Conservation (phyloP, 2,113 vertebrate species). For the Peromyscus maniculatus region DNA sequence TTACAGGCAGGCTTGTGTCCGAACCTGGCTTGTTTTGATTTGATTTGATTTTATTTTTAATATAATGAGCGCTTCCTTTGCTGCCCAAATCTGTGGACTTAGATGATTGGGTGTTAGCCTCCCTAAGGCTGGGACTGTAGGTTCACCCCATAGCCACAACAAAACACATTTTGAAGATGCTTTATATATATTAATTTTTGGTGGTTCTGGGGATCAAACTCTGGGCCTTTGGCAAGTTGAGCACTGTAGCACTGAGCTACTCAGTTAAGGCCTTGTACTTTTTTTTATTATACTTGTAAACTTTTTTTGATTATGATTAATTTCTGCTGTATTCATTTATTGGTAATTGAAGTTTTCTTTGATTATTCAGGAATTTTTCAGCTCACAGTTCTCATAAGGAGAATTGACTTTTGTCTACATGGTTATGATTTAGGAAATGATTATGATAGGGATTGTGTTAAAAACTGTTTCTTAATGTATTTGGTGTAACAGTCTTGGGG, state of each 20-base stretch:
- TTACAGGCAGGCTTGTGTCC: neutral
- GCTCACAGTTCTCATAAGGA: neutral
- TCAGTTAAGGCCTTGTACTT: neutral
- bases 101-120: neutral
- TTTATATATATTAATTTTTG: neutral
- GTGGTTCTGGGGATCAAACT: neutral
- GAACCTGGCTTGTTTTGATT: too few species aligned
- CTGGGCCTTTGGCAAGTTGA: neutral
- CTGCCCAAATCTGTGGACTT: too few species aligned
- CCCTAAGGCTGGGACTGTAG: neutral
- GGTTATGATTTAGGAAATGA: conserved; percentile 30
- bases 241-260: neutral
- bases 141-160: too few species aligned
- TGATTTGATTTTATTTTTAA: neutral
- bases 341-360: conserved; percentile 7
- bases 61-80: neutral
- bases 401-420: neutral
- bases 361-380: conserved; percentile 11
- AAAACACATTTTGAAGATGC: neutral
- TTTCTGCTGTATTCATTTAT: conserved; percentile 31
- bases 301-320: neutral
- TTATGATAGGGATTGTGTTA: neutral
- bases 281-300: conserved; percentile 24
- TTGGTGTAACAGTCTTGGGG: neutral
- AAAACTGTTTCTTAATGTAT: neutral